Evolutionary conservation across 2,888 invertebrate genomes (phyloP).

Genomic region (Melikaiella ostensackeni): DNA sequence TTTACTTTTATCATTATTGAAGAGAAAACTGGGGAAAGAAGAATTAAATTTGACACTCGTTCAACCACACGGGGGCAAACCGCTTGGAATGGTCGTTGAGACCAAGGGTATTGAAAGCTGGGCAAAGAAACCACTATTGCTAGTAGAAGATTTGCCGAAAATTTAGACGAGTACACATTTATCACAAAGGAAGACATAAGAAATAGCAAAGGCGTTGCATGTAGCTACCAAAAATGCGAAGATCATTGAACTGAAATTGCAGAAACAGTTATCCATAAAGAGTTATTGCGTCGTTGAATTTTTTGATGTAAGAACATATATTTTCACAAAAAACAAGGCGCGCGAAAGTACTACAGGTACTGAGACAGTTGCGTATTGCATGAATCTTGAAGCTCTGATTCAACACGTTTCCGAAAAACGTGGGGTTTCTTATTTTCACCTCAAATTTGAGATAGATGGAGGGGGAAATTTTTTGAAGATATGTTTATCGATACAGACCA

Average conservation of each 20-base stretch:
- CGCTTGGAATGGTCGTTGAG: too few relatives aligned
- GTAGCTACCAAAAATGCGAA: slow-evolving; percentile 32
- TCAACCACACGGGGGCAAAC: slow-evolving; percentile 10
- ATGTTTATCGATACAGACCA: too few relatives aligned
- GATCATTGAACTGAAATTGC: slow-evolving; percentile 24
- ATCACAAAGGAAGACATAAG: slow-evolving; percentile 2
- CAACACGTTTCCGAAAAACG: background rate
- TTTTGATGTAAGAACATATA: slow-evolving; percentile 4
- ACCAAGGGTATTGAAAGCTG: too few relatives aligned
- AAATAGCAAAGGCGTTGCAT: slow-evolving; percentile 30
- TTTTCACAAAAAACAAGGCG: too few relatives aligned
- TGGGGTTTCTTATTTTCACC: background rate
- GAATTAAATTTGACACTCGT: slow-evolving; percentile 8
- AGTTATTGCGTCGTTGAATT: background rate
- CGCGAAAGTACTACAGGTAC: too few relatives aligned
- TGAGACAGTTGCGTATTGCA: too few relatives aligned
- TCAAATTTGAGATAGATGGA: too few relatives aligned
- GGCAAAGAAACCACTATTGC: background rate
- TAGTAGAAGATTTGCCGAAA: background rate
- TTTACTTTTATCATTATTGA: slow-evolving; percentile 33
- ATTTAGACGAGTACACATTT: background rate
- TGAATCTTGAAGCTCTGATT: too few relatives aligned
- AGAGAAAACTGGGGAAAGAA: slow-evolving; percentile 1
- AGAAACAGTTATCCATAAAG: slow-evolving; percentile 9
- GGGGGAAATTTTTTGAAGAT: too few relatives aligned